phyloP scores from a whole-genome alignment of 1,140 invertebrate species.

The Procambarus clarkii region DNA sequence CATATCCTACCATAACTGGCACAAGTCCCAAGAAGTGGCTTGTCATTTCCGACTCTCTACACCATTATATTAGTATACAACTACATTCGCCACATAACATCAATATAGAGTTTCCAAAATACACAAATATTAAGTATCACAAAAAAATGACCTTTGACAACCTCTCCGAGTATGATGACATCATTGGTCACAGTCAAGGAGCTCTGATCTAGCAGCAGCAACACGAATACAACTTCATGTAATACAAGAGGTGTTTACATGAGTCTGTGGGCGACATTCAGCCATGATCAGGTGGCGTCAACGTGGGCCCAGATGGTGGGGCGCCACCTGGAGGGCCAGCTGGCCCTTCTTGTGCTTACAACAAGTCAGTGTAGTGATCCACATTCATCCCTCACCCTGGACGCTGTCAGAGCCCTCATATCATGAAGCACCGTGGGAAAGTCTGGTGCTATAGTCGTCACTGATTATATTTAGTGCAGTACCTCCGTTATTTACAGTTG shows the following conservation, averaged over 20 bases:
- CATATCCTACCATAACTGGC: not conserved
- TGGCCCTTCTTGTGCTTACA: constrained; percentile 1
- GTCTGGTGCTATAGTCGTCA: no score
- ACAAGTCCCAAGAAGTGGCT: not conserved
- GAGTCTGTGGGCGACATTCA: not conserved
- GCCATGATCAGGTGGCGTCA: not conserved
- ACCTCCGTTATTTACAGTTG: no score
- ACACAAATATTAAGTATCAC: no score
- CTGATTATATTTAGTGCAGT: no score
- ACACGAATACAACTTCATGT: no score
- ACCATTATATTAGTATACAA: not conserved
- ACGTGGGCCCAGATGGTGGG: not conserved
- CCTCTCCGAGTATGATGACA: no score
- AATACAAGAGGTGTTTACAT: no score
- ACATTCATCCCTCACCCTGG: not conserved
- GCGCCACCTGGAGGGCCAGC: not conserved
- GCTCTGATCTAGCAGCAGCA: no score
- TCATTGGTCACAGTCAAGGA: no score
- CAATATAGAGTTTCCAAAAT: not conserved
- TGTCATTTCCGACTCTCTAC: not conserved
- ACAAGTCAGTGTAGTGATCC: not conserved
- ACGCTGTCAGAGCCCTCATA: not conserved
- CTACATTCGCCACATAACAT: not conserved
- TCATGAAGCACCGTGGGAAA: no score
- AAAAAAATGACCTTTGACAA: no score